Evolutionary conservation across 2,113 vertebrate genomes (phyloP).

Genomic region (Haemorhous mexicanus): DNA sequence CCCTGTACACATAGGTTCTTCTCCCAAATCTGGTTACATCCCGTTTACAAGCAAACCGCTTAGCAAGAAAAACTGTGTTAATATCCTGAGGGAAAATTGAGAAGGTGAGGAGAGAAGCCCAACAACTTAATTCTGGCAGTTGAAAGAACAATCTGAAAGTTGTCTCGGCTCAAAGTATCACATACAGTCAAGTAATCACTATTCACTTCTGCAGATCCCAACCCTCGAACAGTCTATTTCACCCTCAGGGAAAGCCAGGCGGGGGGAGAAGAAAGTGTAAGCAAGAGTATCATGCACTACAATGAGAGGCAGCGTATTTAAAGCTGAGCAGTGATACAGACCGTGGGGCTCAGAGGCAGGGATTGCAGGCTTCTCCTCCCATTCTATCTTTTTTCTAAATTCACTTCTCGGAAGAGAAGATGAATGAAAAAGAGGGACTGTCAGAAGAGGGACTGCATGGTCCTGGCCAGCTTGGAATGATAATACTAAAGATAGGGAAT

Average conservation of each 20-base stretch:
- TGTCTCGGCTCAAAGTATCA: slow-evolving; percentile 21
- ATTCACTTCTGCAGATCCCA: slow-evolving; percentile 6
- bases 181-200: not conserved
- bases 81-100: slow-evolving; percentile 47
- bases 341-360: not conserved
- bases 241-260: not conserved
- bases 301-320: not conserved
- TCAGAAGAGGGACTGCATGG: not conserved
- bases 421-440: not conserved
- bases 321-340: not conserved
- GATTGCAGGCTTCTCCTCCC: not conserved
- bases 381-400: not conserved
- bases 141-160: slow-evolving; percentile 45
- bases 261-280: not conserved
- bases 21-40: slow-evolving; percentile 5
- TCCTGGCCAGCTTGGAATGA: not conserved
- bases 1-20: not conserved
- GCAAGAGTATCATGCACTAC: not conserved
- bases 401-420: not conserved
- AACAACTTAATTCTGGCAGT: slow-evolving; percentile 58
- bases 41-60: not conserved
- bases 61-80: slow-evolving; percentile 35
- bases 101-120: slow-evolving; percentile 43
- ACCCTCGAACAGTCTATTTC: not conserved
- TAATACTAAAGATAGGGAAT: not conserved